Conservation (phyloP, 1,140 invertebrate species). For the Yoshiicerus persimilis region DNA sequence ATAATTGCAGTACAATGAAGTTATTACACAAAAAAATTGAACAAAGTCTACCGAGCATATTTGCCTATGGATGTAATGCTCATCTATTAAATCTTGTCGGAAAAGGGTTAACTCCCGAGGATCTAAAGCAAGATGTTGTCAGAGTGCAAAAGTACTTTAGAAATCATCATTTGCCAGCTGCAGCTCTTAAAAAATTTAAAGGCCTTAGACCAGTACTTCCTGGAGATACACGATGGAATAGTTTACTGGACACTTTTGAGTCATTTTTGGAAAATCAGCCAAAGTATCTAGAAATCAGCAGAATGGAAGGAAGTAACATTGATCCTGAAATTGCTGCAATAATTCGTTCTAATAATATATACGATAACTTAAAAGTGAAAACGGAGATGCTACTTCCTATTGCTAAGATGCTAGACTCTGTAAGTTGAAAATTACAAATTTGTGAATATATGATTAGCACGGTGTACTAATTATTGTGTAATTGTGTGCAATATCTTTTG, state of each 20-base stretch:
- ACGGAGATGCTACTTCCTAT: too few relatives aligned
- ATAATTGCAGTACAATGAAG: slow-evolving; percentile 15
- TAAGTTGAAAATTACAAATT: too few relatives aligned
- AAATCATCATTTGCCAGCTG: background rate
- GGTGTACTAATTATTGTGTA: too few relatives aligned
- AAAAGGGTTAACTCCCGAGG: background rate
- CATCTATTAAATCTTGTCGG: slow-evolving; percentile 13
- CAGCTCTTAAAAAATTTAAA: background rate
- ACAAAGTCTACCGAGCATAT: background rate
- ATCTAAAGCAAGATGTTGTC: background rate
- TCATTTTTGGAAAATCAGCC: slow-evolving; percentile 8
- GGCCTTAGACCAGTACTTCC: background rate
- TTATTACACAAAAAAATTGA: background rate
- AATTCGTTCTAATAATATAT: background rate
- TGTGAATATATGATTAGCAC: too few relatives aligned
- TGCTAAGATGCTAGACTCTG: too few relatives aligned
- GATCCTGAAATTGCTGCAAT: background rate
- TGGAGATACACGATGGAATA: background rate
- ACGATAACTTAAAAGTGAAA: background rate
- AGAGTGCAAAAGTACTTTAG: background rate
- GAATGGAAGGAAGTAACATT: background rate
- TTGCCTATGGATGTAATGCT: background rate
- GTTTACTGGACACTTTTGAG: background rate
- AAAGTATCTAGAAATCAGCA: background rate
- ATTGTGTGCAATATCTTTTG: too few relatives aligned